Conservation (phyloP, 2,113 vertebrate species). For the Microcebus ravelobensis region DNA sequence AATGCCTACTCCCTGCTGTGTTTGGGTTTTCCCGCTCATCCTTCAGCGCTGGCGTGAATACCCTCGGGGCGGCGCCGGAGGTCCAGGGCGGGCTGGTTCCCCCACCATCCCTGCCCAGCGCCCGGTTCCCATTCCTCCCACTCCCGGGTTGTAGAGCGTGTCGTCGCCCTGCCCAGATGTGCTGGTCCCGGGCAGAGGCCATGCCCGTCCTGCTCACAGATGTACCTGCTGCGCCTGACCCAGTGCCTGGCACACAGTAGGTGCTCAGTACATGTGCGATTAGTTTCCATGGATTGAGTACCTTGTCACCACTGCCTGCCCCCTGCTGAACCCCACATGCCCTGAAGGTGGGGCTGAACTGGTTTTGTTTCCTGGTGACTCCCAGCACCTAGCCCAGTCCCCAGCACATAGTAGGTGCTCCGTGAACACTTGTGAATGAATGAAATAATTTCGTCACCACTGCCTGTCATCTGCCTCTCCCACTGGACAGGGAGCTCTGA, state of each 20-base stretch:
- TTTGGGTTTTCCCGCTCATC: not conserved
- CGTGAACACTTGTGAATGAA: not conserved
- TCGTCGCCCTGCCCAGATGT: rapidly evolving
- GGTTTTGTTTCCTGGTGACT: too few relatives aligned
- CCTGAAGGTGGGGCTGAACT: not conserved
- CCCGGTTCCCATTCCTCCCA: too few relatives aligned
- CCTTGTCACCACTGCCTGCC: not conserved
- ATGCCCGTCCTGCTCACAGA: not conserved
- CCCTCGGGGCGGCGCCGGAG: too few relatives aligned
- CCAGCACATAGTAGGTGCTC: not conserved
- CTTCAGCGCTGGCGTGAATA: rapidly evolving
- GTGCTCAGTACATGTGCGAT: too few relatives aligned
- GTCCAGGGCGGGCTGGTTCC: not conserved
- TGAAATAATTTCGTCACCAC: rapidly evolving
- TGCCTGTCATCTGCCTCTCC: not conserved
- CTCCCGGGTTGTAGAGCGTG: too few relatives aligned
- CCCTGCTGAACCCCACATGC: not conserved
- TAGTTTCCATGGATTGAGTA: too few relatives aligned
- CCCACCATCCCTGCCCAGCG: not conserved
- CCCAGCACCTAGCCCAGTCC: too few relatives aligned
- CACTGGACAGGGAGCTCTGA: rapidly evolving
- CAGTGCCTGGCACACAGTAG: not conserved
- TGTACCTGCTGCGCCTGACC: not conserved
- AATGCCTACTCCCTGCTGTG: rapidly evolving
- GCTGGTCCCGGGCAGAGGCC: not conserved